These are phyloP conservation scores for Octomys mimax DNA, from an alignment of 2,797 vertebrate species.

Conservation along the genomic window DNA sequence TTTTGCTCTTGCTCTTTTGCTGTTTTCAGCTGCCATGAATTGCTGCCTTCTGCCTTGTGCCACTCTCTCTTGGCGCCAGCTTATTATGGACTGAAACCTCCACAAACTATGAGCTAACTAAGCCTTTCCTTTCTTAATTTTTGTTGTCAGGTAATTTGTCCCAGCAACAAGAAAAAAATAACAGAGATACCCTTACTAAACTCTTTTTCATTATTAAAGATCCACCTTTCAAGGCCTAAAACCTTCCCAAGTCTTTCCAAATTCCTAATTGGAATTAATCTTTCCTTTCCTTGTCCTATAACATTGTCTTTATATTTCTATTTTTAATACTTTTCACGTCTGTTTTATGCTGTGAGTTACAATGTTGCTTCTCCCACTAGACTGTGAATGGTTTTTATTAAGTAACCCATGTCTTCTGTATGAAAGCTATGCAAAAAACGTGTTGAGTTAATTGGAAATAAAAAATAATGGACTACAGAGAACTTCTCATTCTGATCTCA, in stretches of 20 bases:
- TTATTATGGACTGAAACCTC: too few relatives aligned
- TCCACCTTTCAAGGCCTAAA: neutral
- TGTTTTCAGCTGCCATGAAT: too few relatives aligned
- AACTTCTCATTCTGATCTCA: neutral
- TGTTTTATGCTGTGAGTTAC: neutral
- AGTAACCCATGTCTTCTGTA: neutral
- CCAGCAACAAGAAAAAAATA: too few relatives aligned
- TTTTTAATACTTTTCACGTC: neutral
- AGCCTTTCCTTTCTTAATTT: too few relatives aligned
- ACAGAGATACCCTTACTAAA: neutral
- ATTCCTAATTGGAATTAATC: slow-evolving; percentile 20
- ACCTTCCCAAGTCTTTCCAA: slow-evolving; percentile 7
- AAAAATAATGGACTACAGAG: slow-evolving; percentile 47
- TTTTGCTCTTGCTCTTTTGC: too few relatives aligned
- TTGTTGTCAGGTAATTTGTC: too few relatives aligned
- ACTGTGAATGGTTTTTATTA: neutral
- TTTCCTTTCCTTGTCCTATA: neutral
- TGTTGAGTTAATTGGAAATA: slow-evolving; percentile 4
- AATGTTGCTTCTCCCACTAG: neutral
- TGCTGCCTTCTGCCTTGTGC: too few relatives aligned
- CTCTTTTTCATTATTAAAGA: neutral
- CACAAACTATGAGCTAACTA: too few relatives aligned
- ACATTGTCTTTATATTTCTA: neutral
- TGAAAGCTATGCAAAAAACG: neutral
- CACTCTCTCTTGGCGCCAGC: too few relatives aligned